phyloP scores from a whole-genome alignment of 2,797 vertebrate species.

The Schizothorax lantsangensis region DNA sequence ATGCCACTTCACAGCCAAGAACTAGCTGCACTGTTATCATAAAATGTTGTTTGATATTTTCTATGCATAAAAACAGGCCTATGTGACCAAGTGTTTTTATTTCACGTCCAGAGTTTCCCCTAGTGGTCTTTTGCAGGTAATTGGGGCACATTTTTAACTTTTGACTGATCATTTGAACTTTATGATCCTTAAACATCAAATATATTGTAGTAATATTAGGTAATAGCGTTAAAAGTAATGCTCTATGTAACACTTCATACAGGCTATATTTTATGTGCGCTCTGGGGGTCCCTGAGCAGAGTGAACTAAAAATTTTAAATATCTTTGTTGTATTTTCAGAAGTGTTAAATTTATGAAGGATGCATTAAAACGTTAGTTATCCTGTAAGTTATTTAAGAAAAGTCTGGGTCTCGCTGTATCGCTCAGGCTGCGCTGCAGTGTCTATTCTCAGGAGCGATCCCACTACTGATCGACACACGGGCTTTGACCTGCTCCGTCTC shows the following conservation, averaged over 20 bases:
- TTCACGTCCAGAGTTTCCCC: not conserved
- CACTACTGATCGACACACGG: conserved; percentile 60
- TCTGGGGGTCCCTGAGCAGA: too few species aligned
- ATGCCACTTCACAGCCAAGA: not conserved
- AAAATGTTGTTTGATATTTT: not conserved
- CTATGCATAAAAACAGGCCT: not conserved
- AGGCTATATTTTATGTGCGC: too few species aligned
- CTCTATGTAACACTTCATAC: not conserved
- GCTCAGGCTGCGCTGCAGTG: conserved; percentile 51
- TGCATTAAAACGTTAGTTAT: too few species aligned
- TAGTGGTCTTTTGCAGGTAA: not conserved
- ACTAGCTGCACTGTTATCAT: not conserved
- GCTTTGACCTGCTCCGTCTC: conserved; percentile 62
- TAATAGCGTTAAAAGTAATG: not conserved
- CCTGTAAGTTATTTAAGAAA: conserved; percentile 8
- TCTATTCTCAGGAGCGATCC: conserved; percentile 61
- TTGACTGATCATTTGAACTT: not conserved
- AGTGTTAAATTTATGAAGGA: not conserved
- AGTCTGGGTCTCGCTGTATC: conserved; percentile 43
- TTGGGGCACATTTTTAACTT: not conserved
- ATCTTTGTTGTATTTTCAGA: not conserved
- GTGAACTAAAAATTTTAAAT: not conserved
- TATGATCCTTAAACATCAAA: not conserved
- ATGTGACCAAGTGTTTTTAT: not conserved
- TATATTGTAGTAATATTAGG: not conserved